Percentiles rank a stretch among this genome's conserved stretches.
phyloP scores from a whole-genome alignment of 2,113 vertebrate genomes.

The Menura novaehollandiae region DNA sequence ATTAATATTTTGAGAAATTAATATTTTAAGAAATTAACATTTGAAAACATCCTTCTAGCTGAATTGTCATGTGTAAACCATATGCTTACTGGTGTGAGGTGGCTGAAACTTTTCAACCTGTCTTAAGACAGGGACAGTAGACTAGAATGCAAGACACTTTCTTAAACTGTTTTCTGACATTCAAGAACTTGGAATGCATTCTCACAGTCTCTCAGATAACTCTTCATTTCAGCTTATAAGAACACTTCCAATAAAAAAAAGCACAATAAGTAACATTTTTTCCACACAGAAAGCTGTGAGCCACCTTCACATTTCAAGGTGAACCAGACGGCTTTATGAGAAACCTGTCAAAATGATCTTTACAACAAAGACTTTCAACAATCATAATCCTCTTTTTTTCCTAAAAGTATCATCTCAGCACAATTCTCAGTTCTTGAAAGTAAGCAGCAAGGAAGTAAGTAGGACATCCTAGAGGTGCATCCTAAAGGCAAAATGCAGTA shows the following conservation, averaged over 20 bases:
- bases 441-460: conserved; percentile 7
- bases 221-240: not conserved
- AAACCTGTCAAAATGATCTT: not conserved
- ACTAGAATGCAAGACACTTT: not conserved
- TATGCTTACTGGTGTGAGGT: not conserved
- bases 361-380: not conserved
- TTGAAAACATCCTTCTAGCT: not conserved
- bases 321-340: not conserved
- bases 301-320: not conserved
- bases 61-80: not conserved
- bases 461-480: conserved; percentile 24
- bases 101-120: not conserved
- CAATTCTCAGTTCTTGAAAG: not conserved
- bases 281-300: not conserved
- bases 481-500: conserved; percentile 12
- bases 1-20: not conserved
- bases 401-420: not conserved
- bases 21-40: not conserved
- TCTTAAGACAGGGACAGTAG: not conserved
- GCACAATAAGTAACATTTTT: not conserved
- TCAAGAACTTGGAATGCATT: not conserved
- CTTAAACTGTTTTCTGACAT: not conserved
- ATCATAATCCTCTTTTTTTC: not conserved
- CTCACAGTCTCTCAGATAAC: not conserved
- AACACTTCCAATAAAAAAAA: not conserved